Conservation (phyloP, 1,140 invertebrate species). For the Bicyclus anynana region DNA sequence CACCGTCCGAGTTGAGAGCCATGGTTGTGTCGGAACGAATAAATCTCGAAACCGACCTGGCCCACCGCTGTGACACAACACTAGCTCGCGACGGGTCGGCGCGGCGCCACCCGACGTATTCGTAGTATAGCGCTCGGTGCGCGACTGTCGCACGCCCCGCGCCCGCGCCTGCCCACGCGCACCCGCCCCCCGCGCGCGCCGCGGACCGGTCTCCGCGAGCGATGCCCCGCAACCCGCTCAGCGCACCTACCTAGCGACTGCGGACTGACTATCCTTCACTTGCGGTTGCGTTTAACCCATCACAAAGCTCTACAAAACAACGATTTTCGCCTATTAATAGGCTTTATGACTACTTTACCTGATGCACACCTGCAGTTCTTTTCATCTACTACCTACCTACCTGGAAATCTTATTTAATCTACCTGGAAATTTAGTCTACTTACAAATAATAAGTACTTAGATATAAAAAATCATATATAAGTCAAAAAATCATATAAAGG, state of each 20-base stretch:
- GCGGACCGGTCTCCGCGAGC: constrained; percentile 67
- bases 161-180: constrained; percentile 59
- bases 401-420: not conserved
- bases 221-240: constrained; percentile 60
- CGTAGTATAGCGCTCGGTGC: constrained; percentile 66
- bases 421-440: not conserved
- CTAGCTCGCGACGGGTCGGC: constrained; percentile 69
- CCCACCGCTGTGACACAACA: constrained; percentile 73
- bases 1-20: constrained; percentile 83
- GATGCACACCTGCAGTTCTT: not conserved
- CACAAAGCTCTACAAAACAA: constrained; percentile 22
- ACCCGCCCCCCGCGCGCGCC: constrained; percentile 37
- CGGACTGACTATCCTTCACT: constrained; percentile 40
- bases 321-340: constrained; percentile 2
- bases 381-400: not conserved
- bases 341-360: constrained; percentile 6
- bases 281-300: constrained; percentile 29
- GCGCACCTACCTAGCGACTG: constrained; percentile 37
- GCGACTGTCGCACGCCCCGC: constrained; percentile 67
- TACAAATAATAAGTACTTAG: too few species aligned
- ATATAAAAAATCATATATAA: too few species aligned
- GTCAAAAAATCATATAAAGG: too few species aligned
- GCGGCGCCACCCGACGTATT: constrained; percentile 69
- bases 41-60: constrained; percentile 73
- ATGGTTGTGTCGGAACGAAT: constrained; percentile 75